Conservation (phyloP, 2,113 vertebrate species). For the Spheniscus mendiculus region DNA sequence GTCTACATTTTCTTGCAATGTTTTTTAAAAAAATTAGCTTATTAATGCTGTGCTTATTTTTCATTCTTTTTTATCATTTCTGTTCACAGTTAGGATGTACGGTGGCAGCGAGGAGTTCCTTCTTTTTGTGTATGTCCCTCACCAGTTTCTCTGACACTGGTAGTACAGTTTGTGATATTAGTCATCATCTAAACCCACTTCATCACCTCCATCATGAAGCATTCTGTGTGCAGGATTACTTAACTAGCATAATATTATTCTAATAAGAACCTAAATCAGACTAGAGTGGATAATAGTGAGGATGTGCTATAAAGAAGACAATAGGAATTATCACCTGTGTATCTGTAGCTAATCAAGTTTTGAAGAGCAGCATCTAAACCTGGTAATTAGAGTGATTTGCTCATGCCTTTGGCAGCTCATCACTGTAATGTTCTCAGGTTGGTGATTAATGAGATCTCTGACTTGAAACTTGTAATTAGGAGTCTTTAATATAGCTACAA, state of each 20-base stretch:
- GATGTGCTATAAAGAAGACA: not conserved
- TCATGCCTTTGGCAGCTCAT: constrained; percentile 27
- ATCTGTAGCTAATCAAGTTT: constrained; percentile 24
- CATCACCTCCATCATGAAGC: not conserved
- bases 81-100: not conserved
- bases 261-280: not conserved
- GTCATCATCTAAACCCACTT: not conserved
- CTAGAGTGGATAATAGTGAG: not conserved
- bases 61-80: not conserved
- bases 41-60: not conserved
- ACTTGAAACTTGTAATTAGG: not conserved
- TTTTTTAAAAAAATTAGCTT: not conserved
- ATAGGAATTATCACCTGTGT: constrained; percentile 10
- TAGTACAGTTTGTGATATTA: not conserved
- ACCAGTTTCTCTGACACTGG: not conserved
- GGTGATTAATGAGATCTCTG: constrained; percentile 10
- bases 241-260: constrained; percentile 13
- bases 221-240: not conserved
- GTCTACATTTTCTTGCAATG: not conserved
- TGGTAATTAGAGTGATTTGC: constrained; percentile 18
- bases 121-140: not conserved
- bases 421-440: not conserved
- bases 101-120: not conserved
- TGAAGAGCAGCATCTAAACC: constrained; percentile 9
- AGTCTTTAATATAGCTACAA: constrained; percentile 6